Evolutionary conservation across 2,797 vertebrate genomes (phyloP).

Genomic region (Enteromius fasciolatus): DNA sequence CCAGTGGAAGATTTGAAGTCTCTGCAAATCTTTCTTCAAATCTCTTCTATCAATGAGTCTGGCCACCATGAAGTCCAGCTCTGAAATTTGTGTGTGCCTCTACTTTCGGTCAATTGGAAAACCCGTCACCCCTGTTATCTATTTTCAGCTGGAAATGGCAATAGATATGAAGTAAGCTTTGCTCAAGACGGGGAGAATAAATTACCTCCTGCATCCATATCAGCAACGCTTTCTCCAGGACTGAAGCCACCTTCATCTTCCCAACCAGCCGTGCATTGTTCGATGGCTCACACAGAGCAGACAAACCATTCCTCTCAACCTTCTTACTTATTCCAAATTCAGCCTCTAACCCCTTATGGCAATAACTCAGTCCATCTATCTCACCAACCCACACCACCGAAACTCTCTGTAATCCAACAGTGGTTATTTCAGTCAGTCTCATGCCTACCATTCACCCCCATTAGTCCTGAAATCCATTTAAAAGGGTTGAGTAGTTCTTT

Average conservation of each 20-base stretch:
- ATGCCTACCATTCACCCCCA: slow-evolving; percentile 65
- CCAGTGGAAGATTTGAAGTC: background rate
- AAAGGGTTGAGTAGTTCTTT: slow-evolving; percentile 51
- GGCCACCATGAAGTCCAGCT: background rate
- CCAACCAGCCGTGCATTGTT: slow-evolving; percentile 36
- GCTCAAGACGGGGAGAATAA: slow-evolving; percentile 39
- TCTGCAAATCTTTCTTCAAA: slow-evolving; percentile 5
- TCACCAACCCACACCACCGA: slow-evolving; percentile 65
- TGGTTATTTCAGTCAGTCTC: slow-evolving; percentile 77
- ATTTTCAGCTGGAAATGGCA: slow-evolving; percentile 11
- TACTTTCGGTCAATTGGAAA: slow-evolving; percentile 23
- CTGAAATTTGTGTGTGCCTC: slow-evolving; percentile 12
- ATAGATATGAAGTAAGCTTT: slow-evolving; percentile 36
- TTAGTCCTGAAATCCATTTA: slow-evolving; percentile 72
- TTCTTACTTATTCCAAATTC: slow-evolving; percentile 37
- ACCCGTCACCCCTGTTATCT: slow-evolving; percentile 25
- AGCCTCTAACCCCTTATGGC: slow-evolving; percentile 57
- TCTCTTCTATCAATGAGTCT: slow-evolving; percentile 11
- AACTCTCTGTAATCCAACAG: slow-evolving; percentile 62
- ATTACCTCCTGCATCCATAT: slow-evolving; percentile 38
- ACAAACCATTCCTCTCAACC: slow-evolving; percentile 1
- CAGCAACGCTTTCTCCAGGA: slow-evolving; percentile 23
- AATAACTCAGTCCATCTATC: slow-evolving; percentile 68
- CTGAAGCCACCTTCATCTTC: slow-evolving; percentile 42
- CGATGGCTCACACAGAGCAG: slow-evolving; percentile 14